A percentile compares a stretch with the other conserved stretches of the same genome.
phyloP scores from a whole-genome alignment of 2,113 vertebrate species.

The Alexandromys fortis region DNA sequence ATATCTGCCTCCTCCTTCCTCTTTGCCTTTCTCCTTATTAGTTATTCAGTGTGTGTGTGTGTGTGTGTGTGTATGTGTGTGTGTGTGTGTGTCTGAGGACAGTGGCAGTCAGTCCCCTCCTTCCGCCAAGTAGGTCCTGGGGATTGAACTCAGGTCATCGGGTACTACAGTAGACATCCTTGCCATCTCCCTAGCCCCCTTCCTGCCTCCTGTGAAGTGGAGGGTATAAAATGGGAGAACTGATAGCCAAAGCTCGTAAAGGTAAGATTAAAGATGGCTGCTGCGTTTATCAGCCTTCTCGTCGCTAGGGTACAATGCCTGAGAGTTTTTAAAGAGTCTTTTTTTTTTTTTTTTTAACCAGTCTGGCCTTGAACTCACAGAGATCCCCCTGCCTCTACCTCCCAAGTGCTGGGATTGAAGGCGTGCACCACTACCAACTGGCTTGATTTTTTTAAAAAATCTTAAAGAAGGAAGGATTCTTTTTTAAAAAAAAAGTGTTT shows the following conservation, averaged over 20 bases:
- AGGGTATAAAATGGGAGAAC: background rate
- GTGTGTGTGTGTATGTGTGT: background rate
- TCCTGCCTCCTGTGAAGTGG: background rate
- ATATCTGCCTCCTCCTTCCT: background rate
- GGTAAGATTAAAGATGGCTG: background rate
- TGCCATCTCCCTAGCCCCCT: background rate
- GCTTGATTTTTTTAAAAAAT: background rate
- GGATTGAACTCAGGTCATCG: background rate
- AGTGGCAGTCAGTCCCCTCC: background rate
- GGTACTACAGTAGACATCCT: background rate
- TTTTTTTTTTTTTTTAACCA: too few relatives aligned
- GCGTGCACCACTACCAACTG: fast-evolving
- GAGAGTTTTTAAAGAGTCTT: background rate
- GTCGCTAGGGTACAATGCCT: background rate
- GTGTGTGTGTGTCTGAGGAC: background rate
- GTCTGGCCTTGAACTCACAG: too few relatives aligned
- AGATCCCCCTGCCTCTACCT: too few relatives aligned
- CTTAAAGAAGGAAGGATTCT: background rate
- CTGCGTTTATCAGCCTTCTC: background rate
- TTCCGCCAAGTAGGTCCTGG: background rate
- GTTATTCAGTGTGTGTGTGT: background rate
- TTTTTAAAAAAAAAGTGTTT: background rate
- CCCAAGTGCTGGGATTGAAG: too few relatives aligned
- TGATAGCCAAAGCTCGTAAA: background rate
- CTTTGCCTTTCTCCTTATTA: background rate